phyloP scores from a whole-genome alignment of 2,888 invertebrate genomes.

The Cephonodes hylas region DNA sequence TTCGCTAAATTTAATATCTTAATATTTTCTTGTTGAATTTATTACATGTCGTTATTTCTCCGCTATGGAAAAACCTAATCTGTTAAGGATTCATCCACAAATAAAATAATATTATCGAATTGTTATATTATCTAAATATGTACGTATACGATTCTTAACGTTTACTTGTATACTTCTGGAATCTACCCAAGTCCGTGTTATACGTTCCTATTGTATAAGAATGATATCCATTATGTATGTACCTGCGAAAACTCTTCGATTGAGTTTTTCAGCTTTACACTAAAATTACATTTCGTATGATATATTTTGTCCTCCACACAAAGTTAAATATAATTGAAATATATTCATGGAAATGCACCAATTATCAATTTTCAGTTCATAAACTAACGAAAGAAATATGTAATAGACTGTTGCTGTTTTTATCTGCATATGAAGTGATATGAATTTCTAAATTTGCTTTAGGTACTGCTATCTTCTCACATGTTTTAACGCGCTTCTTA shows the following conservation, averaged over 20 bases:
- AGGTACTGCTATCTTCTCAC: background rate
- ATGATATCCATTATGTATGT: background rate
- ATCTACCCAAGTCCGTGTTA: background rate
- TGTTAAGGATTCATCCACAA: background rate
- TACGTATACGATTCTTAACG: background rate
- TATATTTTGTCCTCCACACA: background rate
- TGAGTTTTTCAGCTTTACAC: background rate
- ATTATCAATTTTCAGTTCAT: background rate
- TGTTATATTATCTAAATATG: background rate
- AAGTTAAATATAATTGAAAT: background rate
- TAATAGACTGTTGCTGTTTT: background rate
- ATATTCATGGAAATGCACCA: background rate
- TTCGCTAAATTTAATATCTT: background rate
- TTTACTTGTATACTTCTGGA: background rate
- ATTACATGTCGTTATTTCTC: background rate
- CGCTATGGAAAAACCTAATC: background rate
- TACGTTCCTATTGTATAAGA: background rate
- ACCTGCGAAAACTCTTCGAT: background rate
- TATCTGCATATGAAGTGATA: background rate
- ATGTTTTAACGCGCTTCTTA: background rate
- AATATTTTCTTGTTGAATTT: background rate
- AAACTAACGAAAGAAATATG: background rate
- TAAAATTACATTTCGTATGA: background rate
- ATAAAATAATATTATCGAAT: background rate
- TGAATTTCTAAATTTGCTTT: background rate